These are phyloP conservation scores for Paragorgia papillata DNA, from an alignment of 92 coral and sea anemone genomes.

Conservation along the genomic window DNA sequence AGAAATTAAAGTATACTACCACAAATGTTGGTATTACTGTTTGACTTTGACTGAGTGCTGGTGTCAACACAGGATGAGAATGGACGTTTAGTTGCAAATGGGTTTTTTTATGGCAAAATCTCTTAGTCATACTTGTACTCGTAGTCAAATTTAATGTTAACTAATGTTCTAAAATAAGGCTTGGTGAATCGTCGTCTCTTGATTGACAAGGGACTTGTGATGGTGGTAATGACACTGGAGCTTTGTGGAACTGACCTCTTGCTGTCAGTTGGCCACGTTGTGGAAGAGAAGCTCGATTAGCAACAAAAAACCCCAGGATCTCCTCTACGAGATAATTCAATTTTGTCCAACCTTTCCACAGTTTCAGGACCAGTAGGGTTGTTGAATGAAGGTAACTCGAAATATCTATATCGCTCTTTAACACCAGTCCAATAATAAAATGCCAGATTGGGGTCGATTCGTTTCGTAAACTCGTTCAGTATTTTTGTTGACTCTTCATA, in stretches of 20 bases:
- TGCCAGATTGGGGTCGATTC: conserved; percentile 54
- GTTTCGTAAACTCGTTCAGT: conserved; percentile 64
- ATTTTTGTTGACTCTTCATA: conserved; percentile 61
- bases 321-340: conserved; percentile 27
- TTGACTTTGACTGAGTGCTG: too few species aligned
- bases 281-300: conserved; percentile 40
- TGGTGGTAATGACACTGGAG: conserved; percentile 69
- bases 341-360: conserved; percentile 30
- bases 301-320: conserved; percentile 48
- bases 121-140: too few species aligned
- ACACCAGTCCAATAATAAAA: conserved; percentile 71
- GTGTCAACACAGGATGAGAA: too few species aligned
- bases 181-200: too few species aligned
- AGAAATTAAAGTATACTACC: too few species aligned
- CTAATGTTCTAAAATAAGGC: too few species aligned
- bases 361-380: conserved; percentile 59
- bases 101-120: too few species aligned
- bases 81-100: too few species aligned
- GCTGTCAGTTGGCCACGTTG: conserved; percentile 61
- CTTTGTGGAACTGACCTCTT: conserved; percentile 57
- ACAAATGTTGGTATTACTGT: too few species aligned
- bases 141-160: too few species aligned
- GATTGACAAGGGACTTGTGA: too few species aligned
- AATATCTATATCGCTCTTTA: conserved; percentile 58
- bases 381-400: conserved; percentile 65